Conservation (phyloP, 1,140 invertebrate genomes). For the Apolygus lucorum region DNA sequence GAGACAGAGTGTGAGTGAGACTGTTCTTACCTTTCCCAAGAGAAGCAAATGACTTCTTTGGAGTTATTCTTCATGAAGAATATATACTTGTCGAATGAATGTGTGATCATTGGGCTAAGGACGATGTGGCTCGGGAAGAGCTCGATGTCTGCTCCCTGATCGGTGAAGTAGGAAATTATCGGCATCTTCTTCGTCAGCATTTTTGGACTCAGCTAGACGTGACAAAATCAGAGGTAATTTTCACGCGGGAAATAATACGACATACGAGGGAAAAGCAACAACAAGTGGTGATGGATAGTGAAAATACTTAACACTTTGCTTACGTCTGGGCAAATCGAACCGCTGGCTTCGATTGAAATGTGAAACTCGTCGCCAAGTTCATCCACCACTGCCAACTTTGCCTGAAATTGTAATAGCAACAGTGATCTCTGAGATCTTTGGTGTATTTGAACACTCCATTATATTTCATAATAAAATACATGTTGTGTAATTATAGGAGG, state of each 20-base stretch:
- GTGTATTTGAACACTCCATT: too few relatives aligned
- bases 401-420: background rate
- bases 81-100: background rate
- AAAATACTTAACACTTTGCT: too few relatives aligned
- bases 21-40: background rate
- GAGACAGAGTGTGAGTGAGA: too few relatives aligned
- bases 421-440: too few relatives aligned
- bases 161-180: background rate
- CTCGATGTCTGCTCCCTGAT: background rate
- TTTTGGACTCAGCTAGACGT: too few relatives aligned
- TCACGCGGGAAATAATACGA: too few relatives aligned
- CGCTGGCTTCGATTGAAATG: background rate
- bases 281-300: too few relatives aligned
- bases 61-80: conserved; percentile 11
- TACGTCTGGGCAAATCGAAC: background rate
- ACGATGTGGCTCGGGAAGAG: background rate
- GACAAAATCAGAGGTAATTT: too few relatives aligned
- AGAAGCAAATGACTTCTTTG: background rate
- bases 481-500: too few relatives aligned
- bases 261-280: too few relatives aligned
- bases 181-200: too few relatives aligned
- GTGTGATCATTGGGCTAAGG: background rate
- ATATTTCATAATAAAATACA: too few relatives aligned
- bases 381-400: background rate
- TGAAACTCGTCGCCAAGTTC: background rate